A percentile compares a stretch with the other conserved stretches of the same genome.
phyloP scores from a whole-genome alignment of 2,888 invertebrate genomes.

The Phengaris alcon region DNA sequence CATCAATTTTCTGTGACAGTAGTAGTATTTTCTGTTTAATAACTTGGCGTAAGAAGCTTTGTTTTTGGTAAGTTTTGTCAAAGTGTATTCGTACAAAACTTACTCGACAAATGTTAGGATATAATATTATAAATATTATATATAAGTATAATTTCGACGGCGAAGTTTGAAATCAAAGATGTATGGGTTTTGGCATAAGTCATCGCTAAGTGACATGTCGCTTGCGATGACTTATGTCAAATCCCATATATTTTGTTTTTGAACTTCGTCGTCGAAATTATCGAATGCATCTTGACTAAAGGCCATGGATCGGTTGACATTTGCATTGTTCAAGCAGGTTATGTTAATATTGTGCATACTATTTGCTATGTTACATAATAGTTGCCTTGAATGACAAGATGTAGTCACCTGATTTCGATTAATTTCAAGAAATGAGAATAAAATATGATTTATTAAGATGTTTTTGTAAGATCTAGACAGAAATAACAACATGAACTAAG shows the following conservation, averaged over 20 bases:
- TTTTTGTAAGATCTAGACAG: neutral
- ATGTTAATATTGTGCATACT: neutral
- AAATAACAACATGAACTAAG: neutral
- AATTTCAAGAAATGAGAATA: neutral
- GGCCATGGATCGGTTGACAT: neutral
- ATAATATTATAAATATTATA: conserved; percentile 4
- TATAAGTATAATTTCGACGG: neutral
- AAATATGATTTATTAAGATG: neutral
- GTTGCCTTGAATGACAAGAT: neutral
- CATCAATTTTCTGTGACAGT: conserved; percentile 13
- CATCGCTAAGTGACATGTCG: too few relatives aligned
- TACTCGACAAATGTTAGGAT: neutral
- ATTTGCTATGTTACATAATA: neutral
- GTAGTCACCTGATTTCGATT: neutral
- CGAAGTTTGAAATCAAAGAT: too few relatives aligned
- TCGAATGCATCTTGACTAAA: too few relatives aligned
- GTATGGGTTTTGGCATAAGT: too few relatives aligned
- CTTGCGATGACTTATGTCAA: too few relatives aligned
- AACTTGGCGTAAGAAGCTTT: neutral
- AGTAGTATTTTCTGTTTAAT: conserved; percentile 23
- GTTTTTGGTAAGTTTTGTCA: conserved; percentile 13
- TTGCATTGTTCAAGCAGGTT: neutral
- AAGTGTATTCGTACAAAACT: conserved; percentile 6
- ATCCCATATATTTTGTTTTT: too few relatives aligned
- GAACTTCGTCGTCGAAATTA: too few relatives aligned